A percentile compares a stretch with the other conserved stretches of the same genome.
Evolutionary conservation across 1,140 invertebrate species (phyloP).

Genomic region (Uloborus diversus): DNA sequence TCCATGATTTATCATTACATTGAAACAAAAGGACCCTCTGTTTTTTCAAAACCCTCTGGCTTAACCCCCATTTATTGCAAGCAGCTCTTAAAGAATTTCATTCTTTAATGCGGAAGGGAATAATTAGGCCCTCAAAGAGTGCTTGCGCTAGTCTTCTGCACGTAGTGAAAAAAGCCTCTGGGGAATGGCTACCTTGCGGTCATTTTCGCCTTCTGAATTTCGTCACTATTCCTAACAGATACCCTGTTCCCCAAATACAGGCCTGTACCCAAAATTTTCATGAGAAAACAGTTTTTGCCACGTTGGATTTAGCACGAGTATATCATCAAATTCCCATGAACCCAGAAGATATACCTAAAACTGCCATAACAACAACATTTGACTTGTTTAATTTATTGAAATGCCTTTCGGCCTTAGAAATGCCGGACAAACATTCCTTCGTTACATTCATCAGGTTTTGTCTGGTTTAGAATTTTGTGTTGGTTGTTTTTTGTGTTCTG

Average conservation of each 20-base stretch:
- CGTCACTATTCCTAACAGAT: constrained; percentile 46
- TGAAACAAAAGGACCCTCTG: neutral
- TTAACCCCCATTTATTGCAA: neutral
- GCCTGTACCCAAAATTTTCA: constrained; percentile 30
- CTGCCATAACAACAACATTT: constrained; percentile 57
- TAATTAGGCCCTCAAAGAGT: neutral
- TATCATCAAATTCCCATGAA: constrained; percentile 47
- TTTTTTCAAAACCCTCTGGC: neutral
- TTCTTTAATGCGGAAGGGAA: neutral
- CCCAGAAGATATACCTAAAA: constrained; percentile 34
- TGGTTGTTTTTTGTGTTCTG: constrained; percentile 57
- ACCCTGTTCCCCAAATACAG: constrained; percentile 48
- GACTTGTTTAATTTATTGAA: constrained; percentile 63
- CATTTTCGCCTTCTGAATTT: constrained; percentile 47
- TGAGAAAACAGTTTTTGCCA: constrained; percentile 20
- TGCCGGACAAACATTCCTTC: constrained; percentile 6
- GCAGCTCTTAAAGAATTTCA: neutral
- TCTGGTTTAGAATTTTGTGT: constrained; percentile 63
- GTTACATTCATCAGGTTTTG: constrained; percentile 60
- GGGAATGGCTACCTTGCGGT: constrained; percentile 43
- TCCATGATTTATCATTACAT: neutral
- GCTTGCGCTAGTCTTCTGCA: neutral
- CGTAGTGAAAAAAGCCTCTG: constrained; percentile 57
- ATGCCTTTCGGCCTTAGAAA: constrained; percentile 42
- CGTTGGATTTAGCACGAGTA: constrained; percentile 29